Evolutionary conservation across 2,797 vertebrate species (phyloP), one percentile per base, ranked within the genome.

Genomic region (Coranthus polyacanthus): DNA sequence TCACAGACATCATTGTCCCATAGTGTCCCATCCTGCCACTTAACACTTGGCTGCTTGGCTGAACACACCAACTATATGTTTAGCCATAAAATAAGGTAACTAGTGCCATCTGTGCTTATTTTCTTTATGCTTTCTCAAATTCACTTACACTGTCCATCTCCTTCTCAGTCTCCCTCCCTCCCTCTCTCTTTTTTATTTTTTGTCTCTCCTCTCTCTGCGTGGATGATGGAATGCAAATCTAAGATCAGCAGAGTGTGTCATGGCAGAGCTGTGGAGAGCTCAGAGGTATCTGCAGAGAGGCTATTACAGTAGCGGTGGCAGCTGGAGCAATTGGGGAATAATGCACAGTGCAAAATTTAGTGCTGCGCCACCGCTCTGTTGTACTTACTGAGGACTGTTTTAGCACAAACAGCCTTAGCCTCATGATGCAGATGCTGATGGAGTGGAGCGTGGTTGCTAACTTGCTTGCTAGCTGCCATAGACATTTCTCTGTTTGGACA

Each of bases 161-260:
- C 22, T 24, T 24, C 22, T 6, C 22, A 12, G 22, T 42, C 18
- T 41, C 2, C 34, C 24, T 11, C 2, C 17, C n/a, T 13, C 15
- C 24, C 9, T 2, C 18, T 26, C 50, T 53, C 24, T n/a, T 32
- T 54, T 56, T 32, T 12, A 32, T 5, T 2, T 68, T 61, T 44
- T 39, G 24, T 65, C 24, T 54, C 47, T 47, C 24, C 18, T 24
- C 47, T 51, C 4, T 45, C 26, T 55, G 2, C 66, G 45, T 39
- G 50, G 55, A 67, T 47, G 45, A 68, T 62, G 36, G 46, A 71
- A 78, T 79, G 73, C 64, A 82, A 64, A 75, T 75, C 62, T 72
- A 57, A 75, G 78, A 77, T 78, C 81, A 75, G 75, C 70, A 22
- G 82, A 77, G 74, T 71, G 82, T 90, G 72, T 82, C 64, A 67